Percentiles rank a stretch among this genome's conserved stretches.
Conservation (phyloP, 2,113 vertebrate species). For the Dascyllus trimaculatus region DNA sequence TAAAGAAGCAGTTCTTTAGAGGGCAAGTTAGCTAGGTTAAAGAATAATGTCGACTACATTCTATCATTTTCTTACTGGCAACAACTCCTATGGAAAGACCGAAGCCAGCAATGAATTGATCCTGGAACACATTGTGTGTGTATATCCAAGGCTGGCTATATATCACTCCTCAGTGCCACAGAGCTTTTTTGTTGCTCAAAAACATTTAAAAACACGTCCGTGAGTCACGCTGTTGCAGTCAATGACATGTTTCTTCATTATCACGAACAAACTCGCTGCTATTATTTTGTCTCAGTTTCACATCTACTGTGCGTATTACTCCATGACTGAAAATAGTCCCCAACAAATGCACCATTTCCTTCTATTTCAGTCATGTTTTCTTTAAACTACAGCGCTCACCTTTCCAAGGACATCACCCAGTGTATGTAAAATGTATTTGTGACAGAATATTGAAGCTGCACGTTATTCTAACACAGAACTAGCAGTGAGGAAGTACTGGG, state of each 20-base stretch:
- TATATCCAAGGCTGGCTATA: too few relatives aligned
- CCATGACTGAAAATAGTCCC: not conserved
- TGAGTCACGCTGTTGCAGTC: slow-evolving; percentile 3
- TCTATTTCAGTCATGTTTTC: not conserved
- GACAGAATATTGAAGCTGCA: too few relatives aligned
- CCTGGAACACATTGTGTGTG: not conserved
- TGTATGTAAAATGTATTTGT: too few relatives aligned
- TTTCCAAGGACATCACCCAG: too few relatives aligned
- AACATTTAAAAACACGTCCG: slow-evolving; percentile 11
- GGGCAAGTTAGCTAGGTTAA: not conserved
- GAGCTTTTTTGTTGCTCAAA: not conserved
- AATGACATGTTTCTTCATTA: not conserved
- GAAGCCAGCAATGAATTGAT: not conserved
- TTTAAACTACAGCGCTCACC: not conserved
- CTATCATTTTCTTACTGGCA: not conserved
- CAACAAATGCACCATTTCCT: not conserved
- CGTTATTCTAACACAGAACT: too few relatives aligned
- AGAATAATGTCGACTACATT: not conserved
- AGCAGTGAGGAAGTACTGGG: too few relatives aligned
- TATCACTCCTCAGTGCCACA: not conserved
- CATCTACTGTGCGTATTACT: not conserved
- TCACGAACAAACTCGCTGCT: not conserved
- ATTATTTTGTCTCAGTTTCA: not conserved
- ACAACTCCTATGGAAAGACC: not conserved
- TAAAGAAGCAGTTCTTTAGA: not conserved